Evolutionary conservation across 2,113 vertebrate genomes (phyloP).

Genomic region (Melanotaenia duboulayi): DNA sequence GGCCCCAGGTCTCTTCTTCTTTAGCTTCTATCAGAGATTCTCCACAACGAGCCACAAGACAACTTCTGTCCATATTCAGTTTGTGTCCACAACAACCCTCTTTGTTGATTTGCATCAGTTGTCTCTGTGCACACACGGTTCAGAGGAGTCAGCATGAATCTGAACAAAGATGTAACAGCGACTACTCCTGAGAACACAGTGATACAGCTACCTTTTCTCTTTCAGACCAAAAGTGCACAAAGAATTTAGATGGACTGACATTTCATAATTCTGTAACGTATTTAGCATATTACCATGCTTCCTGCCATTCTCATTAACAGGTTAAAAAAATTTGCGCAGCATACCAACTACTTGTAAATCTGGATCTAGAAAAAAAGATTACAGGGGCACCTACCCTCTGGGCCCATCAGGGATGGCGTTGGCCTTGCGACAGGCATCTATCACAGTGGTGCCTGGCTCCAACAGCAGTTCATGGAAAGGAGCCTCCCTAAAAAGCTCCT

Average conservation of each 20-base stretch:
- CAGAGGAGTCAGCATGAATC: neutral
- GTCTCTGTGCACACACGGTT: neutral
- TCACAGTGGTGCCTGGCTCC: constrained; percentile 90
- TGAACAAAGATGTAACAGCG: too few relatives aligned
- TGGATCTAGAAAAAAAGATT: neutral
- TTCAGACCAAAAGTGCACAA: neutral
- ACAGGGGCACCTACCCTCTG: constrained; percentile 82
- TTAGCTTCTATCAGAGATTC: too few relatives aligned
- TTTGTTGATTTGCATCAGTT: too few relatives aligned
- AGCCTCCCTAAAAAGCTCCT: constrained; percentile 92
- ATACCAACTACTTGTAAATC: neutral
- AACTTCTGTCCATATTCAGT: too few relatives aligned
- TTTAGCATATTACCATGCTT: neutral
- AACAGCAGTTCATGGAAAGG: constrained; percentile 90
- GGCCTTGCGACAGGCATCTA: constrained; percentile 88
- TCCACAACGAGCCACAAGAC: too few relatives aligned
- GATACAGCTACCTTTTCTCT: too few relatives aligned
- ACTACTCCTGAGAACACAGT: too few relatives aligned
- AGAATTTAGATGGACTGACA: neutral
- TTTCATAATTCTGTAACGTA: neutral
- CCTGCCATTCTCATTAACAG: too few relatives aligned
- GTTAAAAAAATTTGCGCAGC: neutral
- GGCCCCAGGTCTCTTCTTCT: too few relatives aligned
- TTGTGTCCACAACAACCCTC: too few relatives aligned
- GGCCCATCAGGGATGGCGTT: constrained; percentile 91